A percentile compares a stretch with the other conserved stretches of the same genome.
phyloP scores from a whole-genome alignment of 2,113 vertebrate genomes.

The Perca fluviatilis region DNA sequence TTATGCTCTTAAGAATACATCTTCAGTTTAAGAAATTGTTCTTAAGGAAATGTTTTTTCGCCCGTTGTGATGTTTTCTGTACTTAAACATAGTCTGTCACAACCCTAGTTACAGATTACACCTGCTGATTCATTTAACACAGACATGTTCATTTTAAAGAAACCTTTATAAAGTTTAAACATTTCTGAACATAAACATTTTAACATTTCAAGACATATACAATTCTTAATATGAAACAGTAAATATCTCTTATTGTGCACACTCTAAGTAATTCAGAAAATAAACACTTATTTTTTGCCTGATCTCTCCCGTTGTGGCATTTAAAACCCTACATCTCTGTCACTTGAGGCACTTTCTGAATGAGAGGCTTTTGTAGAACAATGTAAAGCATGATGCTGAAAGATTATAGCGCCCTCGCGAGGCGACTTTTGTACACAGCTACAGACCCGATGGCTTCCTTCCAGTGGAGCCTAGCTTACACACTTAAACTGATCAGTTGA shows the following conservation, averaged over 20 bases:
- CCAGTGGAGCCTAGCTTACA: slow-evolving; percentile 56
- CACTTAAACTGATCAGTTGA: slow-evolving; percentile 61
- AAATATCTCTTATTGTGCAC: slow-evolving; percentile 83
- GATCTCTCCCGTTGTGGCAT: slow-evolving; percentile 62
- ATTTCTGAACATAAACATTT: slow-evolving; percentile 80
- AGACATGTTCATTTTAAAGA: slow-evolving; percentile 63
- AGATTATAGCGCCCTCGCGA: slow-evolving; percentile 58
- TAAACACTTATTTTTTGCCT: slow-evolving; percentile 79
- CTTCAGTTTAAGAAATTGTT: neutral
- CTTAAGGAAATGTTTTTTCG: neutral
- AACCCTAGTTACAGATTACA: neutral
- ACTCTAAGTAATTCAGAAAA: slow-evolving; percentile 81
- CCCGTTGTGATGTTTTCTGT: slow-evolving; percentile 10
- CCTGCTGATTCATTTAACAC: slow-evolving; percentile 10
- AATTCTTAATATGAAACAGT: slow-evolving; percentile 84
- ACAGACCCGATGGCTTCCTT: slow-evolving; percentile 54
- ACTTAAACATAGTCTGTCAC: neutral
- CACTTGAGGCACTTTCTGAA: slow-evolving; percentile 83
- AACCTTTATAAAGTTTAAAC: slow-evolving; percentile 83
- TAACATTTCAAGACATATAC: slow-evolving; percentile 81
- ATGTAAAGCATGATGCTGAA: slow-evolving; percentile 60
- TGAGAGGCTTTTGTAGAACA: slow-evolving; percentile 69
- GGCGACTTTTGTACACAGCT: slow-evolving; percentile 63
- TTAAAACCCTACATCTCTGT: slow-evolving; percentile 65
- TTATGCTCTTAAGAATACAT: neutral